Evolutionary conservation across 2,113 vertebrate genomes (phyloP), one percentile per base, ranked within the genome.

Genomic region (Cheilinus undulatus): DNA sequence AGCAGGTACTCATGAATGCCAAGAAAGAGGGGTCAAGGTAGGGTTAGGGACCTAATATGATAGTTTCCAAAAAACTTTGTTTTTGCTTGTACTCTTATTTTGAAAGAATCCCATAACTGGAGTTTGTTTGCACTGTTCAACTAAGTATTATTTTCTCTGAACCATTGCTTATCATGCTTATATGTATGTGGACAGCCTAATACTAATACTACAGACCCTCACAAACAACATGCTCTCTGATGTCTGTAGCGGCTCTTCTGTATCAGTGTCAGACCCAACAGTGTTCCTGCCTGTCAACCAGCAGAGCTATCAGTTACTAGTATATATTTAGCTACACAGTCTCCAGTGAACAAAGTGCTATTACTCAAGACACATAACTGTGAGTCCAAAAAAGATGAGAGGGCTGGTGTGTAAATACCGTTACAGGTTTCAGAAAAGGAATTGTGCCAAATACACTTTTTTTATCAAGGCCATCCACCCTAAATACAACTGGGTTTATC

Each of bases 271-370:
- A 71, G 59, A 48, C 19, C 28, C 63, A 79, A 27, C 72, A 40
- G 51, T 67, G 52, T 72, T 69, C 51, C 57, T 78, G 24, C 54
- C 53, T 8, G 22, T 77, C 51, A 66, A 45, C 64, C 73, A 84
- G 67, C 50, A 53, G 66, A 42, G 48, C 36, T 82, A 84, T 86
- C 82, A 77, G 61, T 85, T 83, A 83, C 67, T 50, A 58, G 3
- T 42, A 51, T 60, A 88, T 80, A 84, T 88, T 88, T 87, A 88
- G 77, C 77, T 49, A 4, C 70, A 76, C 8, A 46, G 65, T 82
- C 52, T 66, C 60, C n/a, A 51, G 49, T 54, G 50, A 74, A 86
- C 73, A 85, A 88, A 86, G 74, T 85, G 71, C 26, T 56, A 34
- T 64, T 62, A 61, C 65, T 84, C 40, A 65, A 77, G 60, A 60